phyloP scores from a whole-genome alignment of 2,113 vertebrate genomes.

The Alligator sinensis region DNA sequence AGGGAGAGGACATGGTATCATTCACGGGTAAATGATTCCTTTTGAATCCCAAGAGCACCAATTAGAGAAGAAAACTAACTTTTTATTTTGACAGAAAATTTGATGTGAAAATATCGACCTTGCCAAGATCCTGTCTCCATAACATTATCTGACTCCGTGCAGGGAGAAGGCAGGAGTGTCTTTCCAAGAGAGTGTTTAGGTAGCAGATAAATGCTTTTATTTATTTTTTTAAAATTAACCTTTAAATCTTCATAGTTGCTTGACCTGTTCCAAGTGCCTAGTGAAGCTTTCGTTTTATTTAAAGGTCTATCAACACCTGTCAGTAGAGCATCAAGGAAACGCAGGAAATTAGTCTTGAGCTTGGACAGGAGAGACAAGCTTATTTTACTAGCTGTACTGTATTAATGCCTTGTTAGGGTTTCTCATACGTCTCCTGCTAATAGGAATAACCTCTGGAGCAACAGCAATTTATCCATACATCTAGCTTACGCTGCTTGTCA shows the following conservation, averaged over 20 bases:
- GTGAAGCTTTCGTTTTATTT: conserved; percentile 37
- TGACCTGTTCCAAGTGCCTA: background rate
- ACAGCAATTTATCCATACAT: conserved; percentile 61
- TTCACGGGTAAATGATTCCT: background rate
- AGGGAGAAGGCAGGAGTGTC: conserved; percentile 9
- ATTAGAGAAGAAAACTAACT: background rate
- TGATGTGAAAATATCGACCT: background rate
- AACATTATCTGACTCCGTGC: background rate
- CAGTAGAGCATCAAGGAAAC: conserved; percentile 31
- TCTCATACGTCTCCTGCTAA: conserved; percentile 56
- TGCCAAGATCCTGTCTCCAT: background rate
- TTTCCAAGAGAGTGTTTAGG: background rate
- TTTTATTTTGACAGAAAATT: conserved; percentile 2
- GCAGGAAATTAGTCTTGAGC: conserved; percentile 3
- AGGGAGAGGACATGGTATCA: background rate
- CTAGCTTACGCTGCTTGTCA: conserved; percentile 46
- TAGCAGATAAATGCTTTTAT: background rate
- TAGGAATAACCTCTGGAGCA: conserved; percentile 62
- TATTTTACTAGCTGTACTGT: conserved; percentile 45
- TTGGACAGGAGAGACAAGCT: conserved; percentile 44
- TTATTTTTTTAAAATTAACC: conserved; percentile 43
- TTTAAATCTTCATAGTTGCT: conserved; percentile 28
- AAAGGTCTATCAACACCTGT: conserved; percentile 32
- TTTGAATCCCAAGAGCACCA: background rate
- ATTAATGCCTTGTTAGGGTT: conserved; percentile 61